Conservation (phyloP, 2,113 vertebrate species). For the Sisor rabdophorus region DNA sequence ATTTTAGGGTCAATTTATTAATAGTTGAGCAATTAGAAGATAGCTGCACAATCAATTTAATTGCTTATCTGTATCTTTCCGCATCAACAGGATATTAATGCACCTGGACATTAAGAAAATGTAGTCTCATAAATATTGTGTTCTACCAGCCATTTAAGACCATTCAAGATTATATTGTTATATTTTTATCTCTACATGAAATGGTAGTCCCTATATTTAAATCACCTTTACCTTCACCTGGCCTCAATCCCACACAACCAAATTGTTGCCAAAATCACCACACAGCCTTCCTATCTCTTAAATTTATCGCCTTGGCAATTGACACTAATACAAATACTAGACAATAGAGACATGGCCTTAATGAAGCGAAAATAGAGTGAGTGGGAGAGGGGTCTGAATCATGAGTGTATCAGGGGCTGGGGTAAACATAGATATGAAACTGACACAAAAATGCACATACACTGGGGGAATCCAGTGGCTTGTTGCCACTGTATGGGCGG, state of each 20-base stretch:
- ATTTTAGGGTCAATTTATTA: not conserved
- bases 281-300: slow-evolving; percentile 29
- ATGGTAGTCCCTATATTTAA: slow-evolving; percentile 9
- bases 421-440: slow-evolving; percentile 57
- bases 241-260: slow-evolving; percentile 33
- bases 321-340: slow-evolving; percentile 43
- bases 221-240: slow-evolving; percentile 24
- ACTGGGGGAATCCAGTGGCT: slow-evolving; percentile 60
- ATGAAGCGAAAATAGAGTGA: slow-evolving; percentile 70
- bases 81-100: not conserved
- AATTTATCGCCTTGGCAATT: slow-evolving; percentile 56
- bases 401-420: slow-evolving; percentile 68
- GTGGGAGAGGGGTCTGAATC: slow-evolving; percentile 74
- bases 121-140: not conserved
- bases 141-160: not conserved
- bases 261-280: slow-evolving; percentile 32
- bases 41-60: too few relatives aligned
- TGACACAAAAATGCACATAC: slow-evolving; percentile 19
- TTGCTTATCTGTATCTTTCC: not conserved
- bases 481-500: slow-evolving; percentile 46
- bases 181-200: not conserved
- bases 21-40: not conserved
- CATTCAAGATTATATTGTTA: not conserved
- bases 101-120: not conserved
- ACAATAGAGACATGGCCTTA: slow-evolving; percentile 57